Percentiles rank a stretch among this genome's conserved stretches.
Conservation (phyloP, 2,888 invertebrate species). For the Blastobasis adustella region DNA sequence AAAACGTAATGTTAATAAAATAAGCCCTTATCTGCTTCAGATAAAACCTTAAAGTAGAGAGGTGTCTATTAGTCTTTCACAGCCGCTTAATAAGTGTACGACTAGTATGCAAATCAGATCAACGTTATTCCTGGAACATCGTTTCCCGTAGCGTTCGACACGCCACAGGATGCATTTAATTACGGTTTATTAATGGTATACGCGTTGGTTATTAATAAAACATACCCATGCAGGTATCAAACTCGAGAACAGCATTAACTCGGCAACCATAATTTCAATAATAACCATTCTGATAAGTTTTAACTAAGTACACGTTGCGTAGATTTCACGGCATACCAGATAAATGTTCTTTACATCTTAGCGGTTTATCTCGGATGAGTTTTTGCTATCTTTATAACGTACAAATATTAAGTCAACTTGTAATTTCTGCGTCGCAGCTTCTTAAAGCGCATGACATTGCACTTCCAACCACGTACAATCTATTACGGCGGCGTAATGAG, state of each 20-base stretch:
- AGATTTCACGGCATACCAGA: no score
- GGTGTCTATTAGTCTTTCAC: conserved; percentile 22
- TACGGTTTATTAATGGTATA: conserved; percentile 34
- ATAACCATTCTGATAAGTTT: no score
- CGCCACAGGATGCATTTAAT: conserved; percentile 33
- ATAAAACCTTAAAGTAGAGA: conserved; percentile 10
- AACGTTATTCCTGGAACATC: conserved; percentile 19
- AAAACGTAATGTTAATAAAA: conserved; percentile 2
- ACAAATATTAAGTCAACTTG: no score
- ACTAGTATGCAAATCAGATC: conserved; percentile 31
- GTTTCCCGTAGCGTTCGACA: conserved; percentile 19
- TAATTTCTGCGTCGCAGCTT: conserved; percentile 16
- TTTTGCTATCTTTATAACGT: neutral
- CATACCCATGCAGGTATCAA: no score
- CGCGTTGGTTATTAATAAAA: no score
- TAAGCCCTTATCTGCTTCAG: conserved; percentile 1
- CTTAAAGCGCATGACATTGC: conserved; percentile 46
- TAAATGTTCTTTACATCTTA: no score
- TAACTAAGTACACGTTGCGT: no score
- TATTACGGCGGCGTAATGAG: conserved; percentile 35
- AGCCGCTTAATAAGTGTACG: conserved; percentile 26
- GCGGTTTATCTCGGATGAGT: no score
- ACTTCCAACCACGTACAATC: conserved; percentile 23
- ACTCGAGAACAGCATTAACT: no score
- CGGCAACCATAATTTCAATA: no score